Percentiles rank a stretch among this genome's conserved stretches.
Evolutionary conservation across 2,797 vertebrate genomes (phyloP).

Genomic region (Arremon aurantiirostris): DNA sequence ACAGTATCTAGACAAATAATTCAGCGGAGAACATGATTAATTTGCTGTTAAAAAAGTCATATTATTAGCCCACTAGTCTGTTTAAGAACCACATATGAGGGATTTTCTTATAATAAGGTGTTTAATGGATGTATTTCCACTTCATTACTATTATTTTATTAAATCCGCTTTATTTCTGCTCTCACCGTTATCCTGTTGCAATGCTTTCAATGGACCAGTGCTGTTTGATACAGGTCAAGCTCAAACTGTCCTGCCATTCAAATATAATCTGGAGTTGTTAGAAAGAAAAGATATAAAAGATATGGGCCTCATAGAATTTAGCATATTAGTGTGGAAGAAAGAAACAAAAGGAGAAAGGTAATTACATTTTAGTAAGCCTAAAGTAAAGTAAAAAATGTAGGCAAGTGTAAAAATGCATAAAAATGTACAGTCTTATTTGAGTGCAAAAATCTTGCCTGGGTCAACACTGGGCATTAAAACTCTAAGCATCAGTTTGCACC

Average conservation of each 20-base stretch:
- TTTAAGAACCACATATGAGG: not conserved
- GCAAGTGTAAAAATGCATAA: not conserved
- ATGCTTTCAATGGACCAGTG: not conserved
- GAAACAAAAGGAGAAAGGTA: not conserved
- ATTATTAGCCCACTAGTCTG: not conserved
- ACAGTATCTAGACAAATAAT: not conserved
- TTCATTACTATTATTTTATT: not conserved
- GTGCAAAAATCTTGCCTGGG: not conserved
- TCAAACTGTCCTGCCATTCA: not conserved
- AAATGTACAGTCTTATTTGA: not conserved
- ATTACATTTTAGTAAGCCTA: not conserved
- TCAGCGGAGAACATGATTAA: not conserved
- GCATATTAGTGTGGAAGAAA: not conserved
- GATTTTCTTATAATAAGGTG: not conserved
- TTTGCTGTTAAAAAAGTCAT: not conserved
- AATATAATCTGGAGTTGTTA: not conserved
- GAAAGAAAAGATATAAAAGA: not conserved
- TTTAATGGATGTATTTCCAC: not conserved
- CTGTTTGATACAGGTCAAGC: not conserved
- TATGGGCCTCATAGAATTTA: not conserved
- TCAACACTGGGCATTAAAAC: not conserved
- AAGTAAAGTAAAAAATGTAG: not conserved
- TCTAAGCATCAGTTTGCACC: not conserved
- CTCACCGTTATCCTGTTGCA: not conserved
- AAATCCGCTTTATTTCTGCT: not conserved